Conservation (phyloP, 2,113 vertebrate genomes). For the Hemiscyllium ocellatum region DNA sequence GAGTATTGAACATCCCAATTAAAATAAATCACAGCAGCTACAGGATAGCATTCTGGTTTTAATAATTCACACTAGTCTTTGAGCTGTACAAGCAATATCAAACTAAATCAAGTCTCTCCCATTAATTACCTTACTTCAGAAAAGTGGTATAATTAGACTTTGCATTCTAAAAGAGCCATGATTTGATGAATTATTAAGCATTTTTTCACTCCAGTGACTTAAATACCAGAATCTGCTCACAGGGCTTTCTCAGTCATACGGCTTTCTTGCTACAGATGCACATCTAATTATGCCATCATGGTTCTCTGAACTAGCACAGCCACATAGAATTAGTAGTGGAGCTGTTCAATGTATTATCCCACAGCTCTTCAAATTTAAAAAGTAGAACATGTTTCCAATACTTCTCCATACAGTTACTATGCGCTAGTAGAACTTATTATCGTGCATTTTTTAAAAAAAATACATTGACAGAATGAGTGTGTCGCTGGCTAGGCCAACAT, state of each 20-base stretch:
- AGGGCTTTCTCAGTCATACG: not conserved
- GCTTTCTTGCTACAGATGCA: not conserved
- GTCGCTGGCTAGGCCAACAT: too few relatives aligned
- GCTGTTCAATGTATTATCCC: not conserved
- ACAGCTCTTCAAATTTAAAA: not conserved
- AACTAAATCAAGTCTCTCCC: not conserved
- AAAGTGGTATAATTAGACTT: not conserved
- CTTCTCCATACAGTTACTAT: not conserved
- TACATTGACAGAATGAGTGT: too few relatives aligned
- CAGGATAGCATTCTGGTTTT: not conserved
- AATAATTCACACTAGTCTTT: not conserved
- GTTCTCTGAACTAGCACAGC: not conserved
- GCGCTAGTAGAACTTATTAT: not conserved
- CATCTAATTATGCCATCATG: not conserved
- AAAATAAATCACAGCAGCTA: not conserved
- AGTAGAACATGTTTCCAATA: not conserved
- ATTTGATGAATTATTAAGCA: not conserved
- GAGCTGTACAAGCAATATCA: not conserved
- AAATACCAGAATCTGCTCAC: not conserved
- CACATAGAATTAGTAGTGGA: not conserved
- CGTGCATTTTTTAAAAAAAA: too few relatives aligned
- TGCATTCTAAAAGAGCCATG: not conserved
- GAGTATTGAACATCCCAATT: not conserved
- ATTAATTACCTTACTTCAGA: not conserved
- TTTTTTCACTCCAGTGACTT: not conserved